phyloP scores from a whole-genome alignment of 2,888 invertebrate genomes.

The Stenoptilia bipunctidactyla region DNA sequence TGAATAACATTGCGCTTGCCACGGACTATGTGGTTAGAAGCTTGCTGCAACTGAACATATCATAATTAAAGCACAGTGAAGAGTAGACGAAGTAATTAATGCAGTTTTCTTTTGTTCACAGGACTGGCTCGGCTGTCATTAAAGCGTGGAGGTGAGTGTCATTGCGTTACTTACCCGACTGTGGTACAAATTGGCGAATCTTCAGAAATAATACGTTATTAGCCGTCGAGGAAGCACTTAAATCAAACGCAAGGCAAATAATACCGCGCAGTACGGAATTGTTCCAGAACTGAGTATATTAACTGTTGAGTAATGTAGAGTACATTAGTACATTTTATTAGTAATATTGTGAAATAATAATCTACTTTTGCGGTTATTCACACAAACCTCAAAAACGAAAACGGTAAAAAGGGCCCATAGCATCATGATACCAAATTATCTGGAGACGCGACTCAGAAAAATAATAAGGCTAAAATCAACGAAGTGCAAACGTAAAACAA shows the following conservation, averaged over 20 bases:
- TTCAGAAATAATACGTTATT: constrained; percentile 63
- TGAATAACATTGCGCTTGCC: constrained; percentile 17
- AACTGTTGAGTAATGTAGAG: constrained; percentile 27
- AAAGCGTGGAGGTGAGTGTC: constrained; percentile 55
- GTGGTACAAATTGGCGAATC: constrained; percentile 62
- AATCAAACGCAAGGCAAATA: constrained; percentile 57
- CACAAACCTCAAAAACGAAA: too few species aligned
- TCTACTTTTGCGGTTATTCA: too few species aligned
- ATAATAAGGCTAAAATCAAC: constrained; percentile 43
- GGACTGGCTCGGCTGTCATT: constrained; percentile 42
- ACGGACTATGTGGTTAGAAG: constrained; percentile 33
- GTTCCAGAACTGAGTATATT: constrained; percentile 44
- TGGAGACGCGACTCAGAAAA: constrained; percentile 30
- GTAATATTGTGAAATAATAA: too few species aligned
- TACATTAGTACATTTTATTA: not conserved
- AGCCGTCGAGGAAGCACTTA: constrained; percentile 61
- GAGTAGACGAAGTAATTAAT: constrained; percentile 47
- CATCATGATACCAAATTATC: constrained; percentile 36
- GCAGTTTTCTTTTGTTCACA: constrained; percentile 48
- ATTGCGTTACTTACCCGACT: constrained; percentile 32
- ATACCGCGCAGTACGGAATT: constrained; percentile 40
- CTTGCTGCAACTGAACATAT: constrained; percentile 36
- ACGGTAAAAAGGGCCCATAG: constrained; percentile 20
- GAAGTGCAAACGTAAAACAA: constrained; percentile 42
- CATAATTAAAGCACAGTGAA: constrained; percentile 43